These are phyloP conservation scores for Sphenodon punctatus DNA, from an alignment of 2,797 vertebrate genomes.

Conservation along the genomic window DNA sequence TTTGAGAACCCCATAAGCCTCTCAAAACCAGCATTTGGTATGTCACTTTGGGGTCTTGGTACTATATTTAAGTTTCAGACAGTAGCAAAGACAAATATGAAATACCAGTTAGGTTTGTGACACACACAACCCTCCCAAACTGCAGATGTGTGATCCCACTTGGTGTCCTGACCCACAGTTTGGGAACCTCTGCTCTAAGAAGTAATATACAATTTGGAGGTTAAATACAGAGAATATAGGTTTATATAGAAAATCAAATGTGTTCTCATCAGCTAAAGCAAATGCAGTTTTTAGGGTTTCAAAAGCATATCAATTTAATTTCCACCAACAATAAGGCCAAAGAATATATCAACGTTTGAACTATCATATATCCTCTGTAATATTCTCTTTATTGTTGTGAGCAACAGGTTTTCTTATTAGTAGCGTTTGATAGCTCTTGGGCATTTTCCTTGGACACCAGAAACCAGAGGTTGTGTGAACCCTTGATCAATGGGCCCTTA, in stretches of 20 bases:
- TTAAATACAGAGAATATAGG: background rate
- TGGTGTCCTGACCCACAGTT: no score
- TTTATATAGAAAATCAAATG: background rate
- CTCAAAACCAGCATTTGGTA: no score
- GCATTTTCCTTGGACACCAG: background rate
- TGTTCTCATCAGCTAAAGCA: background rate
- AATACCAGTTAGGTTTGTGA: no score
- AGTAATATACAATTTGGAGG: no score
- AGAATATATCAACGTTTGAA: background rate
- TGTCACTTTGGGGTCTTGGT: no score
- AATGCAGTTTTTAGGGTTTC: background rate
- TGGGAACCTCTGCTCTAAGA: no score
- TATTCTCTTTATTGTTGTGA: background rate
- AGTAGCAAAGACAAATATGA: no score
- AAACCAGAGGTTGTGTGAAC: background rate
- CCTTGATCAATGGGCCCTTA: background rate
- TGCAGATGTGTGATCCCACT: no score
- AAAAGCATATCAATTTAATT: background rate
- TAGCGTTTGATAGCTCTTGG: background rate
- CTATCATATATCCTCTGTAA: background rate
- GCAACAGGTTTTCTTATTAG: background rate
- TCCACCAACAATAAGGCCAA: background rate
- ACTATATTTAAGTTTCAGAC: no score
- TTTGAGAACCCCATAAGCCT: no score
- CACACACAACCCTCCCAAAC: no score